A percentile compares a stretch with the other conserved stretches of the same genome.
phyloP scores from a whole-genome alignment of 2,797 vertebrate genomes.

The Chaetodon trifasciatus region DNA sequence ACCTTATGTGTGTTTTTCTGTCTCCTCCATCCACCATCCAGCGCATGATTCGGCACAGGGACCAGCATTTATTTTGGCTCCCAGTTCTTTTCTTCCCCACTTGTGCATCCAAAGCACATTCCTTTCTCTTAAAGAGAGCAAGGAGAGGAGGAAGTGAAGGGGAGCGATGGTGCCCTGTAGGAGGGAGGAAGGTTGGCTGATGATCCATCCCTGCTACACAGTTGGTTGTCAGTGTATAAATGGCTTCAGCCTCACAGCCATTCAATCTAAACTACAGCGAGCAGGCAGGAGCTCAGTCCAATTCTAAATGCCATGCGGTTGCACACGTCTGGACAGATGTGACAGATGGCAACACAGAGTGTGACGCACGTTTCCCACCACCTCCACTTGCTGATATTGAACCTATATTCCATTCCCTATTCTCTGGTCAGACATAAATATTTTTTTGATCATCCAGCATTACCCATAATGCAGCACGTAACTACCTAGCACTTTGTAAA shows the following conservation, averaged over 20 bases:
- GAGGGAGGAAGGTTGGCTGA: slow-evolving; percentile 73
- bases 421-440: slow-evolving; percentile 24
- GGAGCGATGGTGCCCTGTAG: slow-evolving; percentile 69
- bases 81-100: slow-evolving; percentile 26
- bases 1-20: slow-evolving; percentile 19
- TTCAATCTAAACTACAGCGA: slow-evolving; percentile 65
- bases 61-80: slow-evolving; percentile 63
- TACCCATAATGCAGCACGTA: slow-evolving; percentile 27
- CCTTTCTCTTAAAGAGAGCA: slow-evolving; percentile 45
- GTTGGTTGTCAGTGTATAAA: slow-evolving; percentile 72
- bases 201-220: slow-evolving; percentile 66
- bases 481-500: not conserved
- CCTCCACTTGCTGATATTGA: slow-evolving; percentile 29
- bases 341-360: slow-evolving; percentile 35
- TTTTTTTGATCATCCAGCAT: slow-evolving; percentile 32
- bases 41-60: slow-evolving; percentile 36
- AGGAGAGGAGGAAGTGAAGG: slow-evolving; percentile 61
- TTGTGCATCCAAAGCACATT: slow-evolving; percentile 67
- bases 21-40: slow-evolving; percentile 33
- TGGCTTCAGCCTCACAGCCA: slow-evolving; percentile 63
- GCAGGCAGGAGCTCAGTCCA: slow-evolving; percentile 34
- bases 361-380: slow-evolving; percentile 34
- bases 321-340: slow-evolving; percentile 49
- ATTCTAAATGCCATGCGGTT: slow-evolving; percentile 38
- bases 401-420: slow-evolving; percentile 10